Percentiles rank a stretch among this genome's conserved stretches.
phyloP scores from a whole-genome alignment of 2,888 invertebrate species.

The Drosophila formosana region DNA sequence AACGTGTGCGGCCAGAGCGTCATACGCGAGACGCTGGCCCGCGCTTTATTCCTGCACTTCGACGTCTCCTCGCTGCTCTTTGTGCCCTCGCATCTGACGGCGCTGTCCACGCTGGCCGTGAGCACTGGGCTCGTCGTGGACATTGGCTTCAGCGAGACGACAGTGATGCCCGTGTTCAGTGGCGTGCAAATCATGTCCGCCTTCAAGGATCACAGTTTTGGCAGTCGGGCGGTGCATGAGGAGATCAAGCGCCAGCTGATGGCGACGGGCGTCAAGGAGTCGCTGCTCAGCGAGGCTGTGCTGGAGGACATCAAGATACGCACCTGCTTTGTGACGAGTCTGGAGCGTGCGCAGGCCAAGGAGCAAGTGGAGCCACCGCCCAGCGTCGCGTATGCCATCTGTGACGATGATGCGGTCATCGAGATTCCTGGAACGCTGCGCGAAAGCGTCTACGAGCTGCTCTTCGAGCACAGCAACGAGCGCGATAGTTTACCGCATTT shows the following conservation, averaged over 20 bases:
- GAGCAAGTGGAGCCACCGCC: slow-evolving; percentile 86
- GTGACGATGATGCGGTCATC: slow-evolving; percentile 87
- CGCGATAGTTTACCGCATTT: slow-evolving; percentile 93
- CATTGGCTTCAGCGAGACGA: slow-evolving; percentile 94
- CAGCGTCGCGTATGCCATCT: slow-evolving; percentile 89
- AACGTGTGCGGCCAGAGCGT: slow-evolving; percentile 93
- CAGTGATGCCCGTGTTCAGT: slow-evolving; percentile 93
- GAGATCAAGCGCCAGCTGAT: slow-evolving; percentile 87
- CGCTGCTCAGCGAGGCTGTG: slow-evolving; percentile 86
- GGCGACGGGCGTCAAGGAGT: slow-evolving; percentile 84
- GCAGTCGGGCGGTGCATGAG: slow-evolving; percentile 89
- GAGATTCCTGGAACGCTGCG: slow-evolving; percentile 89
- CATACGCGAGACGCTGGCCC: slow-evolving; percentile 94
- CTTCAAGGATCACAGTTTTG: slow-evolving; percentile 93
- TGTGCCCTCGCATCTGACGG: slow-evolving; percentile 94
- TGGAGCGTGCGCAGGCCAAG: slow-evolving; percentile 88
- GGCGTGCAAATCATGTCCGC: slow-evolving; percentile 94
- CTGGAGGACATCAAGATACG: slow-evolving; percentile 93
- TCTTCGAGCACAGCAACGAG: slow-evolving; percentile 94
- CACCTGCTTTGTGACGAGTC: slow-evolving; percentile 94
- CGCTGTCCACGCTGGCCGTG: slow-evolving; percentile 93
- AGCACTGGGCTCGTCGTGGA: slow-evolving; percentile 94
- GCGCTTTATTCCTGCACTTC: slow-evolving; percentile 96
- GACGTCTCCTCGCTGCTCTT: slow-evolving; percentile 94
- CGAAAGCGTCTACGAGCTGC: slow-evolving; percentile 92